These are phyloP conservation scores for Rhadina sibilatrix DNA, from an alignment of 2,113 vertebrate species.

Conservation along the genomic window DNA sequence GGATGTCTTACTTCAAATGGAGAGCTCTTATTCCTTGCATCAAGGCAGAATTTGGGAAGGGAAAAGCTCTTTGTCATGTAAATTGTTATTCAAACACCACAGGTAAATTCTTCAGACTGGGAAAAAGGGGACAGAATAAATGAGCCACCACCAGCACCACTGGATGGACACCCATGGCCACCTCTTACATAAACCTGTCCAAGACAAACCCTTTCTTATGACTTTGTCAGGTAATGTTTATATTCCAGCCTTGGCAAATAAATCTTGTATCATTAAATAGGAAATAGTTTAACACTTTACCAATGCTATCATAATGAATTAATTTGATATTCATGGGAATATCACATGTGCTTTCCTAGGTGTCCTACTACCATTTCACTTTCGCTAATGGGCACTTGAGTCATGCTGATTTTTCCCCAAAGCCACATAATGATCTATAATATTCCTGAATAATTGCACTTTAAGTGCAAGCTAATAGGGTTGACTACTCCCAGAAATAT, in stretches of 20 bases:
- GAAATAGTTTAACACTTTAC: slow-evolving; percentile 45
- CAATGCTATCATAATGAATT: slow-evolving; percentile 36
- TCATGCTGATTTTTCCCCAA: slow-evolving; percentile 69
- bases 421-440: slow-evolving; percentile 67
- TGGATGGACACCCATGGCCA: not conserved
- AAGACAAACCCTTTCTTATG: not conserved
- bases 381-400: slow-evolving; percentile 69
- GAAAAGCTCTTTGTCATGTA: not conserved
- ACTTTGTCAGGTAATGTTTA: not conserved
- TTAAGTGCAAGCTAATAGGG: slow-evolving; percentile 68
- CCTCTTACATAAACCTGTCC: not conserved
- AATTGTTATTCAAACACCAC: not conserved
- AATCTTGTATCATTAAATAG: slow-evolving; percentile 20
- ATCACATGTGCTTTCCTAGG: slow-evolving; percentile 48
- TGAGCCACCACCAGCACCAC: not conserved
- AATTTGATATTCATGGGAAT: slow-evolving; percentile 61
- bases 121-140: not conserved
- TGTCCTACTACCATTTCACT: slow-evolving; percentile 62
- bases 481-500: slow-evolving; percentile 63
- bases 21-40: not conserved
- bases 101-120: not conserved
- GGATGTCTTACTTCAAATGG: not conserved
- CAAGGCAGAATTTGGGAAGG: not conserved
- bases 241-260: slow-evolving; percentile 28
- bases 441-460: slow-evolving; percentile 67